Evolutionary conservation across 2,888 invertebrate species (phyloP).

Genomic region (Hemithea aestivaria): DNA sequence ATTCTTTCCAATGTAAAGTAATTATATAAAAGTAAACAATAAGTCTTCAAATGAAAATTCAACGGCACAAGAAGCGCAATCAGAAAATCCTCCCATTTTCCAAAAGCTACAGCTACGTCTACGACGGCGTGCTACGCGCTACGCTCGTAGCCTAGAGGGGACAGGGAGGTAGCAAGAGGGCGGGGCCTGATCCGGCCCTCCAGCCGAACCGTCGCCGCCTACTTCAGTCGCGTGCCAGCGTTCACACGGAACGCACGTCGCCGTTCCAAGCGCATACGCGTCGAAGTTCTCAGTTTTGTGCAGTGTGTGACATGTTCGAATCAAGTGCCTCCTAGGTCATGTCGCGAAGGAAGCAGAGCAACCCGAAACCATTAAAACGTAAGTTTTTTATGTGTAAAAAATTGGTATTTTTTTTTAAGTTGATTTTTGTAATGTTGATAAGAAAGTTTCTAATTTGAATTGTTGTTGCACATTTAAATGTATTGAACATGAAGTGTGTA

Average conservation of each 20-base stretch:
- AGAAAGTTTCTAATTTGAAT: too few species aligned
- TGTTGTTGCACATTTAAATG: too few species aligned
- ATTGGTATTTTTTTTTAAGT: not conserved
- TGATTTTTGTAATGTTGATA: too few species aligned
- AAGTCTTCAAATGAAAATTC: too few species aligned
- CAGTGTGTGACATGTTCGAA: constrained; percentile 61
- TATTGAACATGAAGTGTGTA: too few species aligned
- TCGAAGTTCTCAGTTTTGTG: constrained; percentile 18
- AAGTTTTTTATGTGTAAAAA: constrained; percentile 65
- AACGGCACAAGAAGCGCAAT: too few species aligned
- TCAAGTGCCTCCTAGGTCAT: constrained; percentile 77
- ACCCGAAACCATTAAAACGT: constrained; percentile 98
- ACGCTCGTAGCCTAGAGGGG: constrained; percentile 16
- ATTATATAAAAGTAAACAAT: too few species aligned
- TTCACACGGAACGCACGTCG: constrained; percentile 39
- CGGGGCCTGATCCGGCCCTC: constrained; percentile 45
- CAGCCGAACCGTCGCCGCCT: constrained; percentile 32
- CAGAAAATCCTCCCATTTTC: constrained; percentile 15
- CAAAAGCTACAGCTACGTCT: constrained; percentile 26
- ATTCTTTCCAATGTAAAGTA: too few species aligned
- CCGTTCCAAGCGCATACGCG: constrained; percentile 11
- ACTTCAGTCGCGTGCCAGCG: constrained; percentile 50
- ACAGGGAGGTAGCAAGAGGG: constrained; percentile 39
- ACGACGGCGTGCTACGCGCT: constrained; percentile 34
- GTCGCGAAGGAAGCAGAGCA: constrained; percentile 97